Evolutionary conservation across 2,888 invertebrate species (phyloP).

Genomic region (Polietes domitor): DNA sequence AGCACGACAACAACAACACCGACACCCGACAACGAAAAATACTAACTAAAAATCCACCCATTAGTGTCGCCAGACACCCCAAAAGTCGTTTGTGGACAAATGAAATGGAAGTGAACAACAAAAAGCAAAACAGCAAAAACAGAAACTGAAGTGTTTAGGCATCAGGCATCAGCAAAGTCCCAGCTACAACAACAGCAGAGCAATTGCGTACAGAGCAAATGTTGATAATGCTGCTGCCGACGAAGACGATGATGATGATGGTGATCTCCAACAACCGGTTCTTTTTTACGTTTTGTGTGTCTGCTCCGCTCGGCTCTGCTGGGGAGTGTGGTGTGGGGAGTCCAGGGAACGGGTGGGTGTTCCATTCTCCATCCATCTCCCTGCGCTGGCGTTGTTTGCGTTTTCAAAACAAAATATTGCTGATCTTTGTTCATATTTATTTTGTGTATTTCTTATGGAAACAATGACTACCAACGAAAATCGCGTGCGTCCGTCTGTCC

Average conservation of each 20-base stretch:
- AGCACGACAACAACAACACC: conserved; percentile 6
- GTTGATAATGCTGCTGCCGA: neutral
- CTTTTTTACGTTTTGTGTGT: conserved; percentile 45
- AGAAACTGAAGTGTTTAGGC: conserved; percentile 14
- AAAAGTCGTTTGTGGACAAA: neutral
- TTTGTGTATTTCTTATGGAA: conserved; percentile 18
- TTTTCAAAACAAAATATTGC: conserved; percentile 30
- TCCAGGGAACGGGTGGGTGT: no score
- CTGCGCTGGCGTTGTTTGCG: conserved; percentile 8
- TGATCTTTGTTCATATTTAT: conserved; percentile 54
- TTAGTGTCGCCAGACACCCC: conserved; percentile 51
- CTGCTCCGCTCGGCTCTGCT: no score
- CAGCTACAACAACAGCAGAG: neutral
- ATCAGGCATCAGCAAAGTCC: conserved; percentile 28
- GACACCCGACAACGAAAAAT: neutral
- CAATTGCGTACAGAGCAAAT: conserved; percentile 13
- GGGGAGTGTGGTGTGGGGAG: neutral
- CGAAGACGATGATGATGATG: conserved; percentile 37
- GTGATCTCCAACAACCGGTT: conserved; percentile 67
- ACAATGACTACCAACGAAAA: conserved; percentile 35
- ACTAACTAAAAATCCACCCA: conserved; percentile 32
- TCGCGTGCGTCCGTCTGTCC: conserved; percentile 52
- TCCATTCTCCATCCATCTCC: conserved; percentile 18
- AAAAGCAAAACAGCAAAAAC: no score
- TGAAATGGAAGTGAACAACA: neutral